Evolutionary conservation across 2,113 vertebrate genomes (phyloP), one percentile per base, ranked within the genome.

Genomic region (Tupaia tana): DNA sequence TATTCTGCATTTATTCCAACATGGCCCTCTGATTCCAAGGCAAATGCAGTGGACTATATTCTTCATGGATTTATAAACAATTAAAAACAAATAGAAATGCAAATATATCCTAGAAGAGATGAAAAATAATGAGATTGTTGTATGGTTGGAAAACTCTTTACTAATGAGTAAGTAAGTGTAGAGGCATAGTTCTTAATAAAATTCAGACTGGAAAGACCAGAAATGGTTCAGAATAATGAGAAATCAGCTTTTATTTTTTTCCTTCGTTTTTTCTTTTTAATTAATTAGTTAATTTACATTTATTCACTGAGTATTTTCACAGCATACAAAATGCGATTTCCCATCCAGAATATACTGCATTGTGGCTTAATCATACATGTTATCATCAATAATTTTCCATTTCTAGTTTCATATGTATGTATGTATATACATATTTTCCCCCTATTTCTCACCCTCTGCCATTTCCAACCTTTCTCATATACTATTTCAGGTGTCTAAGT

Each of bases 61-160:
- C 12, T 91, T 87, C 71, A 18, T 71, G 61, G 43, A 71, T 71
- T 71, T 71, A 0, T 56, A 88, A 79, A 79, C 2, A 90, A 66
- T 89, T 87, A 66, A 88, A 75, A 88, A 34, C 61, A 75, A 15
- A 85, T 7, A 75, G 12, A 78, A 80, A 95, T 95, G 43, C 24
- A 85, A 88, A 75, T 88, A 71, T 63, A 75, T 61, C 31, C 15
- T 70, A 27, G 13, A 61, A 89, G 85, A 88, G 54, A 71, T 3
- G 43, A 89, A 90, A 96, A 89, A 77, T 43, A 89, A 73, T 74
- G 29, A 83, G 63, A 43, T 2, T 15, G 2, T 67, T 87, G 4
- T 14, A 61, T 93, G 43, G 3, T 34, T 94, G 11, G 31, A 74
- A 90, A 92, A 29, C 1, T 74, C 9, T 90, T 85, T 25, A n/a